Evolutionary conservation across 2,113 vertebrate genomes (phyloP).

Genomic region (Oncorhynchus mykiss): DNA sequence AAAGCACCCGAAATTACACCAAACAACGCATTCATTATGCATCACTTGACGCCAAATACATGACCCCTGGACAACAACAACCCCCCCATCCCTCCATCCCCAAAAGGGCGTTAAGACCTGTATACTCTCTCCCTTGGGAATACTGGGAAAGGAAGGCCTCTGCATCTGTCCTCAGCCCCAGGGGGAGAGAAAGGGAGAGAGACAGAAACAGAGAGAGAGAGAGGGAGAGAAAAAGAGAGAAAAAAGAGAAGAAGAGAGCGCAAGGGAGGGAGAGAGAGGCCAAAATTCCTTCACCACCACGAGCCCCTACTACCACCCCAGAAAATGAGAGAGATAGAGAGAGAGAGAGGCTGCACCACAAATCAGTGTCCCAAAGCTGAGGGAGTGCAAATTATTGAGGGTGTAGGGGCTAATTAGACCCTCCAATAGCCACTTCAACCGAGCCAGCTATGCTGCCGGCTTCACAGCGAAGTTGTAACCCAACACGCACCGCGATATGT

Average conservation of each 20-base stretch:
- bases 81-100: constrained; percentile 27
- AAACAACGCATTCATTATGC: constrained; percentile 69
- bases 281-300: too few species aligned
- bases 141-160: constrained; percentile 73
- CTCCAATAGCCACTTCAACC: too few species aligned
- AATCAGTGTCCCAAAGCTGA: too few species aligned
- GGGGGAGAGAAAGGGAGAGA: constrained; percentile 35
- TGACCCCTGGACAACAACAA: constrained; percentile 61
- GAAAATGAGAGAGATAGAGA: neutral
- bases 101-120: constrained; percentile 67
- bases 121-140: constrained; percentile 68
- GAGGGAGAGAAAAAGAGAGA: neutral
- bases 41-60: constrained; percentile 61
- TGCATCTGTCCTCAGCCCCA: constrained; percentile 73
- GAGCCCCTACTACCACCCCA: too few species aligned
- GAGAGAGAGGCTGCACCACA: too few species aligned
- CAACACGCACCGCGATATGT: too few species aligned
- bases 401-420: too few species aligned
- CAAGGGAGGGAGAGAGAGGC: neutral
- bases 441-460: too few species aligned
- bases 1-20: constrained; percentile 50
- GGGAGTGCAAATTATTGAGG: too few species aligned
- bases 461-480: too few species aligned
- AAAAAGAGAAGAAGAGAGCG: neutral
- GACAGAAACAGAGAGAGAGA: constrained; percentile 29